Conservation (phyloP, 2,888 invertebrate species). For the Lasioglossum leucozonium region DNA sequence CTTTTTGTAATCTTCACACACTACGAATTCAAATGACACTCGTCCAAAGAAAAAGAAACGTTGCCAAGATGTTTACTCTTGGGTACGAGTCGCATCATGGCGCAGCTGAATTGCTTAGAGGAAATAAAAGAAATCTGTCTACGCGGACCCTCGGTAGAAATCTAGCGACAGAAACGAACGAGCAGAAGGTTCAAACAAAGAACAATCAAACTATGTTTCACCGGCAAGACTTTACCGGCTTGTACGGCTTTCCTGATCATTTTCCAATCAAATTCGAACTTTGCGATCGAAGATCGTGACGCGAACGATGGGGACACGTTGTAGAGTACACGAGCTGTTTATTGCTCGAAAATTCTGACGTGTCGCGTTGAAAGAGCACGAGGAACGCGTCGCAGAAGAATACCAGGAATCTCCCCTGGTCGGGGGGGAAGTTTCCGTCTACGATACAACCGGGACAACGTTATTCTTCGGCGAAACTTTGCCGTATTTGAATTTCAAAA, state of each 20-base stretch:
- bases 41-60: background rate
- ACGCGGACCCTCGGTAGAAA: background rate
- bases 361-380: too few species aligned
- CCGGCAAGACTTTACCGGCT: background rate
- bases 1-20: background rate
- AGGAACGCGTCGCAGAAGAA: slow-evolving; percentile 27
- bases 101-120: background rate
- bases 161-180: background rate
- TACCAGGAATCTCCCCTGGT: slow-evolving; percentile 45
- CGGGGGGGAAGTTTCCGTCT: slow-evolving; percentile 25
- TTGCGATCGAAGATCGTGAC: background rate
- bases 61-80: slow-evolving; percentile 5
- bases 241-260: background rate
- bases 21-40: background rate
- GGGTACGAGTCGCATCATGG: background rate
- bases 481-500: slow-evolving; percentile 62
- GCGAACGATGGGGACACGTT: background rate
- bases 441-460: slow-evolving; percentile 62
- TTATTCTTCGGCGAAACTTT: slow-evolving; percentile 58
- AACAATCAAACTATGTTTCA: background rate
- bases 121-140: background rate
- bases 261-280: background rate
- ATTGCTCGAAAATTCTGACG: slow-evolving; percentile 31
- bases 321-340: background rate
- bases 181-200: background rate